Evolutionary conservation across 2,888 invertebrate genomes (phyloP), one percentile per base, ranked within the genome.

Genomic region (Meandrusa payeni): DNA sequence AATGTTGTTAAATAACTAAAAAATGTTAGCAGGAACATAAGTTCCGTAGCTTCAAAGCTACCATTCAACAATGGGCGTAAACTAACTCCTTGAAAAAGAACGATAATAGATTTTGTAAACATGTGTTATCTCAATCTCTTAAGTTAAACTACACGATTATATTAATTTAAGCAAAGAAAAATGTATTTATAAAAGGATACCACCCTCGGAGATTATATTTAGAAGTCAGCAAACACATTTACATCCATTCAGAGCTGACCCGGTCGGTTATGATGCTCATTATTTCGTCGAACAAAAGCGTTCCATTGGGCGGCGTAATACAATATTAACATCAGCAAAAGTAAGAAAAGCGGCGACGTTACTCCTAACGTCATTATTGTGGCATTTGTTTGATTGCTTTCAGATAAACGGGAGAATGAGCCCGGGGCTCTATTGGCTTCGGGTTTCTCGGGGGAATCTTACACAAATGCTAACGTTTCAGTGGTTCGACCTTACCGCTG

Each of bases 351-450:
- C 57, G 61, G 60, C 47, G 52, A 53, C 47, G 62, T 55, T 50
- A 54, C 32, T 57, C 54, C 55, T 67, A 64, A 71, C 65, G 59
- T 70, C 71, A 72, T 76, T 75, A 76, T 64, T 57, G 62, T 61
- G 43, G 54, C 67, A 61, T 71, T 71, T 70, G 72, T 75, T 69
- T 75, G 76, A 76, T 75, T 74, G 71, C 67, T 69, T 64, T 61
- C 59, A 62, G 70, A 76, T 75, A 76, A 65, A 63, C 52, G 54
- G 50, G 59, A 52, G 55, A 62, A 61, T 53, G 50, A 57, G 67
- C 69, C 66, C 58, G 57, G 41, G 62, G 64, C 64, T 57, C 51
- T 64, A 52, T 59, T 59, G 65, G 59, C 53, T 52, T 54, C 54
- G 56, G 52, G 65, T 71, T 65, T 68, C 74, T 69, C 73, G 39